Conservation (phyloP, 2,888 invertebrate species). For the Listrodromus nycthemerus region DNA sequence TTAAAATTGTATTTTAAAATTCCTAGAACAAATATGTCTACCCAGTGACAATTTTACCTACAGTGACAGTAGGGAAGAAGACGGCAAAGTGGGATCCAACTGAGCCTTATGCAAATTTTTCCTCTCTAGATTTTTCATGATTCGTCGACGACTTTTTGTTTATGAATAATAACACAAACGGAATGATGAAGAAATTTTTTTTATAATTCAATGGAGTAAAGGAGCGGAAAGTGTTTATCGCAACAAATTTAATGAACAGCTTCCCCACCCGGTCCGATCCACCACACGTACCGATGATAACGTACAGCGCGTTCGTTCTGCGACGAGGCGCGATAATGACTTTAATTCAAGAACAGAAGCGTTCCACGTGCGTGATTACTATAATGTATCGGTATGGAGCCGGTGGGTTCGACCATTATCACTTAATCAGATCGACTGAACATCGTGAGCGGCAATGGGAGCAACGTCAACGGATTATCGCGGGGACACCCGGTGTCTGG, state of each 20-base stretch:
- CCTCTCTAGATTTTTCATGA: too few species aligned
- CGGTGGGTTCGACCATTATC: conserved; percentile 52
- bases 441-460: conserved; percentile 50
- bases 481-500: conserved; percentile 36
- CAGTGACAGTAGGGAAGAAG: too few species aligned
- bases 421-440: conserved; percentile 59
- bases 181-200: too few species aligned
- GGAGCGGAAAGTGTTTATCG: background rate
- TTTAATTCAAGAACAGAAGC: conserved; percentile 46
- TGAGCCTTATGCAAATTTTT: too few species aligned
- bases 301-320: conserved; percentile 5
- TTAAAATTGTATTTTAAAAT: background rate
- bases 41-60: too few species aligned
- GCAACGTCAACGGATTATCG: conserved; percentile 56
- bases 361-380: conserved; percentile 34
- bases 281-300: conserved; percentile 1
- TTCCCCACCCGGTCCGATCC: background rate
- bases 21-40: background rate
- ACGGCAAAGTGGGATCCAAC: too few species aligned
- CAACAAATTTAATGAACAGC: background rate
- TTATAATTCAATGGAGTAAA: background rate
- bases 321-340: conserved; percentile 48
- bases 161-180: too few species aligned
- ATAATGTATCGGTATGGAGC: conserved; percentile 34
- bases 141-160: too few species aligned